Conservation (phyloP, 2,113 vertebrate species). For the Spea bombifrons region DNA sequence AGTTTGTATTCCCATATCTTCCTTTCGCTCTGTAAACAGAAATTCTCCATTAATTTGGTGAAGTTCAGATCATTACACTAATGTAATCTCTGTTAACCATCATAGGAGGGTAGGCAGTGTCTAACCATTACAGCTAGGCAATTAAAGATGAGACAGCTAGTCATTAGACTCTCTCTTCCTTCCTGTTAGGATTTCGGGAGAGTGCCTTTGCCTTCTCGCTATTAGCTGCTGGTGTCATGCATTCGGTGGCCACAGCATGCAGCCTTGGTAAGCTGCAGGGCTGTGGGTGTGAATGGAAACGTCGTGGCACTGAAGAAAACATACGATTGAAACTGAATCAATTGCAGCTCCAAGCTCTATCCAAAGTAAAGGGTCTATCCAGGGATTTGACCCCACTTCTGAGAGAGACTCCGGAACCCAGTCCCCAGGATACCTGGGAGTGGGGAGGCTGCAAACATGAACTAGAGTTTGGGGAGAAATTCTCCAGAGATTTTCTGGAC, state of each 20-base stretch:
- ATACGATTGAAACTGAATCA: constrained; percentile 81
- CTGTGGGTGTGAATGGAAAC: constrained; percentile 82
- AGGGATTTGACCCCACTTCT: constrained; percentile 64
- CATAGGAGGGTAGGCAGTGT: too few relatives aligned
- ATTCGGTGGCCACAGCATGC: constrained; percentile 87
- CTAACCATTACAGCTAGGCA: too few relatives aligned
- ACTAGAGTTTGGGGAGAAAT: constrained; percentile 81
- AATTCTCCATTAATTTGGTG: too few relatives aligned
- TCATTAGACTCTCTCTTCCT: not conserved
- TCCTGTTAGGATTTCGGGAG: constrained; percentile 80
- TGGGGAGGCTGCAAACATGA: constrained; percentile 90
- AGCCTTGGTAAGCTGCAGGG: constrained; percentile 86
- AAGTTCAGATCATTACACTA: too few relatives aligned
- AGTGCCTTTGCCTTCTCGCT: constrained; percentile 88
- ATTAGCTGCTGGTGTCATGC: constrained; percentile 86
- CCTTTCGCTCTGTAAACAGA: too few relatives aligned
- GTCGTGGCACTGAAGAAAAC: constrained; percentile 76
- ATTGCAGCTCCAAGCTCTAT: constrained; percentile 80
- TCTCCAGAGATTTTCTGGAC: constrained; percentile 86
- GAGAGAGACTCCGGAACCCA: constrained; percentile 69
- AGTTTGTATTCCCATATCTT: too few relatives aligned
- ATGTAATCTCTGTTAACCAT: too few relatives aligned
- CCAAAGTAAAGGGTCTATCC: constrained; percentile 69
- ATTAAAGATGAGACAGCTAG: too few relatives aligned
- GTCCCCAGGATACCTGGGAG: constrained; percentile 88